These are phyloP conservation scores for Acanthiza pusilla DNA, from an alignment of 2,797 vertebrate genomes.

Conservation along the genomic window DNA sequence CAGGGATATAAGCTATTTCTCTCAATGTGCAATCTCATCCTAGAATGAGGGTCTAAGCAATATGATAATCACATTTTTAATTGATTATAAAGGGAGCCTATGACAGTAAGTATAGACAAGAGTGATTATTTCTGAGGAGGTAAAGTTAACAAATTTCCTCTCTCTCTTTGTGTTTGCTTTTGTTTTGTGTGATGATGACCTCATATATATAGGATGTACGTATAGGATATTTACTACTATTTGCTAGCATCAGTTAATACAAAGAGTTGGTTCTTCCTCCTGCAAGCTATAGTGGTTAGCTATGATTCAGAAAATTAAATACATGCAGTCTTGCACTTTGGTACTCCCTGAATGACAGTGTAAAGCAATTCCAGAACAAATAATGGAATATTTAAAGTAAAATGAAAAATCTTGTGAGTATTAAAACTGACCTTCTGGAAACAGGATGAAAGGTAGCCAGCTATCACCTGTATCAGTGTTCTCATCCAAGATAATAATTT, in stretches of 20 bases:
- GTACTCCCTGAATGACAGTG: not conserved
- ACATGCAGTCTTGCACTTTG: not conserved
- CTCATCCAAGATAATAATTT: not conserved
- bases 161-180: not conserved
- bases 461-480: not conserved
- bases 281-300: not conserved
- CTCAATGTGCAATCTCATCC: not conserved
- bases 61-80: not conserved
- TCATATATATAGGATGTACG: not conserved
- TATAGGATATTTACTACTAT: not conserved
- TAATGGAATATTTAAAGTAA: not conserved
- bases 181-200: not conserved
- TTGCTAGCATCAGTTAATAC: not conserved
- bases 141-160: not conserved
- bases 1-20: not conserved
- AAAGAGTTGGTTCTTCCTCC: not conserved
- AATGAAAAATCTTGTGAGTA: not conserved
- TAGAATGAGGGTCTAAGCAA: not conserved
- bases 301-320: not conserved
- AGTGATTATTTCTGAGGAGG: not conserved
- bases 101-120: not conserved
- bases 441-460: not conserved
- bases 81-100: not conserved
- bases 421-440: not conserved
- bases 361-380: not conserved